Percentiles rank a stretch among this genome's conserved stretches.
These are phyloP conservation scores for Lethrus apterus DNA, from an alignment of 1,140 invertebrate genomes.

Conservation along the genomic window DNA sequence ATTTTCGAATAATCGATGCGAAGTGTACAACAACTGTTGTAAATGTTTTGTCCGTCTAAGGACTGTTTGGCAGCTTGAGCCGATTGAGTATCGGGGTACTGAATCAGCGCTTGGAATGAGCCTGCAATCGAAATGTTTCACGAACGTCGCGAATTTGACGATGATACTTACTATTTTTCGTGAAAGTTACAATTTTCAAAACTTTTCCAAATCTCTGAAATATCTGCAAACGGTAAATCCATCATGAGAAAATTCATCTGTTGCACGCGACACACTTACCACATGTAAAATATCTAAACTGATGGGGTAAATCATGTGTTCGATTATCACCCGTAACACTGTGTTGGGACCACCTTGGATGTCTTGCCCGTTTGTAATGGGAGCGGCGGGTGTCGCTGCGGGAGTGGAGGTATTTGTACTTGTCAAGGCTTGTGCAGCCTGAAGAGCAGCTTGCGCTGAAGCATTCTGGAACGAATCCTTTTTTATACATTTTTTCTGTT, in stretches of 20 bases:
- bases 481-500: no score
- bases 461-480: conserved; percentile 52
- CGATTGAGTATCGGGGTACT: conserved; percentile 92
- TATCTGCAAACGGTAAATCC: conserved; percentile 63
- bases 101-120: conserved; percentile 98
- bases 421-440: conserved; percentile 71
- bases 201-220: conserved; percentile 98
- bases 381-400: conserved; percentile 41
- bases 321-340: conserved; percentile 94
- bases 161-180: conserved; percentile 90
- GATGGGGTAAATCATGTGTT: conserved; percentile 97
- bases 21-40: conserved; percentile 98
- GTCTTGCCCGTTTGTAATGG: conserved; percentile 49
- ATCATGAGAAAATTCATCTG: conserved; percentile 15
- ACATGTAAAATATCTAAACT: conserved; percentile 92
- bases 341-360: conserved; percentile 90
- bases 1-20: conserved; percentile 99
- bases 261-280: conserved; percentile 47
- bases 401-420: conserved; percentile 41
- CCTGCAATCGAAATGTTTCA: no score
- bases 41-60: conserved; percentile 97
- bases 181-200: conserved; percentile 98
- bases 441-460: conserved; percentile 71
- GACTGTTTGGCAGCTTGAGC: conserved; percentile 95
- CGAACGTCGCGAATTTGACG: no score